Percentiles rank a stretch among this genome's conserved stretches.
Conservation (phyloP, 2,888 invertebrate species). For the Adineta ricciae region DNA sequence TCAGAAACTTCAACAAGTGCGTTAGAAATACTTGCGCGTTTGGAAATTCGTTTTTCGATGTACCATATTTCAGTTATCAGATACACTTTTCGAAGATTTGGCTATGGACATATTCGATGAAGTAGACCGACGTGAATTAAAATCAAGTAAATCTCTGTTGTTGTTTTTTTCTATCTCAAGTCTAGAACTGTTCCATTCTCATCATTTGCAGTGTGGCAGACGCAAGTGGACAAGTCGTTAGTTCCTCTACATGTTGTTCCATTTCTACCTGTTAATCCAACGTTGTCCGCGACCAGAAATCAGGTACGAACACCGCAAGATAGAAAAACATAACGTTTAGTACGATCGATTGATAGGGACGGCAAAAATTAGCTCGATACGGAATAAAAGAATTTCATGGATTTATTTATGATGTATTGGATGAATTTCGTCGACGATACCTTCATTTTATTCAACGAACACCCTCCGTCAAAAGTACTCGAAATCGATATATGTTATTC, state of each 20-base stretch:
- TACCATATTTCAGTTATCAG: conserved; percentile 59
- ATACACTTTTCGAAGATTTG: conserved; percentile 83
- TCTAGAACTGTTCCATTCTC: too few species aligned
- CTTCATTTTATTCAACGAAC: neutral
- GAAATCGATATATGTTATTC: too few species aligned
- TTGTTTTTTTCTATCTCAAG: neutral
- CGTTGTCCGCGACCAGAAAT: conserved; percentile 84
- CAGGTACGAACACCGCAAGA: conserved; percentile 54
- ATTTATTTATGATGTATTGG: conserved; percentile 75
- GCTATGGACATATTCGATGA: conserved; percentile 96
- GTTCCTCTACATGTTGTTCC: conserved; percentile 58
- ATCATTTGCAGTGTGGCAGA: neutral
- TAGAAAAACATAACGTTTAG: too few species aligned
- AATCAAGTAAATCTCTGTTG: conserved; percentile 54
- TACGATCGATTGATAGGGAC: conserved; percentile 53
- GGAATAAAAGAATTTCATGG: conserved; percentile 76
- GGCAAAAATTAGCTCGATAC: conserved; percentile 89
- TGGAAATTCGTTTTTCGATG: too few species aligned
- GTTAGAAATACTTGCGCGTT: conserved; percentile 40
- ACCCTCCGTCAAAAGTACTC: neutral
- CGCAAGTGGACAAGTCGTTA: neutral
- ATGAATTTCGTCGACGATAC: conserved; percentile 70
- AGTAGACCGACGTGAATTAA: conserved; percentile 85
- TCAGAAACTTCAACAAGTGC: conserved; percentile 64
- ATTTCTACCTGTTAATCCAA: conserved; percentile 85